Evolutionary conservation across 2,888 invertebrate species (phyloP).

Genomic region (Mesochorus sp.): DNA sequence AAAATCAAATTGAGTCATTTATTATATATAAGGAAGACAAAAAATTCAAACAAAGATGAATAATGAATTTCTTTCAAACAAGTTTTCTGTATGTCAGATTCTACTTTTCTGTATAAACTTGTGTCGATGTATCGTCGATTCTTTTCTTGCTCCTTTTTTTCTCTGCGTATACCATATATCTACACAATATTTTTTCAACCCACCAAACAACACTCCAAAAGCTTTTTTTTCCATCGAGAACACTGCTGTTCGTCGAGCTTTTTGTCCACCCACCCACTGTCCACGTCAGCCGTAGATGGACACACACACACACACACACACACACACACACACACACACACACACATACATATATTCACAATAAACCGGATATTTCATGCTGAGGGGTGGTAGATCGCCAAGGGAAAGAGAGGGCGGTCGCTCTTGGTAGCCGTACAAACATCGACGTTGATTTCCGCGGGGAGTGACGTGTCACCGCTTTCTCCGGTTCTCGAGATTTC

Average conservation of each 20-base stretch:
- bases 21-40: no score
- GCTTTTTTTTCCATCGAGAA: conserved; percentile 49
- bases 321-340: conserved; percentile 67
- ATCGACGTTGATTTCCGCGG: conserved; percentile 77
- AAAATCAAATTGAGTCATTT: no score
- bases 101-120: no score
- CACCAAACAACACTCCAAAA: conserved; percentile 22
- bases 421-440: conserved; percentile 63
- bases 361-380: conserved; percentile 76
- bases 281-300: conserved; percentile 64
- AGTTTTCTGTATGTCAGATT: no score
- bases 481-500: conserved; percentile 32
- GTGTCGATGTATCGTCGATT: conserved; percentile 33
- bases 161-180: no score
- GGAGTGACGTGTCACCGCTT: conserved; percentile 73
- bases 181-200: conserved; percentile 39
- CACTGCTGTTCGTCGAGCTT: conserved; percentile 33
- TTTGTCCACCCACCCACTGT: conserved; percentile 52
- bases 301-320: conserved; percentile 68
- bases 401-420: conserved; percentile 60
- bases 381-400: conserved; percentile 41
- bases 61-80: no score
- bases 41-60: no score
- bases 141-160: conserved; percentile 22
- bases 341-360: conserved; percentile 69